phyloP scores from a whole-genome alignment of 2,113 vertebrate genomes.

The Cyanistes caeruleus region DNA sequence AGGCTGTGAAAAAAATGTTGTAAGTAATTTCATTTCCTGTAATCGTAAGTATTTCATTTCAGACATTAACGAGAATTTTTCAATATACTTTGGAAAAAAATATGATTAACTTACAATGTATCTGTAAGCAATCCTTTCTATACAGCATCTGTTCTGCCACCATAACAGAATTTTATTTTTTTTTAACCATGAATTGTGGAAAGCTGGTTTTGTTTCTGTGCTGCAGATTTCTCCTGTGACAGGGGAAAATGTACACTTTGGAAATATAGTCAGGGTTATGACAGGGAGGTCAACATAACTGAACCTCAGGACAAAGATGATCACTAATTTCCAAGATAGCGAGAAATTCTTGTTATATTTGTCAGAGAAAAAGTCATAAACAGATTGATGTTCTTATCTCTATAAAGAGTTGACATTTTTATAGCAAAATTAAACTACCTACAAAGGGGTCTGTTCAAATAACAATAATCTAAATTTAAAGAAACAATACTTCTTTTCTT shows the following conservation, averaged over 20 bases:
- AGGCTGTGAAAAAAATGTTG: conserved; percentile 75
- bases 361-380: background rate
- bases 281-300: conserved; percentile 12
- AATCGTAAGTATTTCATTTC: conserved; percentile 80
- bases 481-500: background rate
- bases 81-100: conserved; percentile 32
- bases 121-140: conserved; percentile 17
- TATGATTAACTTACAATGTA: conserved; percentile 19
- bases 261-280: background rate
- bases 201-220: background rate
- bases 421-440: background rate
- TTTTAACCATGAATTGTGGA: background rate
- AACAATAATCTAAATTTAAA: background rate
- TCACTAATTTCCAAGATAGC: background rate
- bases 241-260: background rate
- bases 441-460: background rate
- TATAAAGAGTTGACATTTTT: background rate
- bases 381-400: background rate
- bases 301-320: background rate
- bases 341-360: background rate
- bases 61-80: conserved; percentile 43
- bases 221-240: background rate
- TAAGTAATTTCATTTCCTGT: conserved; percentile 76
- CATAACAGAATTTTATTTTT: background rate
- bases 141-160: background rate